These are phyloP conservation scores for Pandion haliaetus DNA, from an alignment of 2,113 vertebrate genomes.

Conservation along the genomic window DNA sequence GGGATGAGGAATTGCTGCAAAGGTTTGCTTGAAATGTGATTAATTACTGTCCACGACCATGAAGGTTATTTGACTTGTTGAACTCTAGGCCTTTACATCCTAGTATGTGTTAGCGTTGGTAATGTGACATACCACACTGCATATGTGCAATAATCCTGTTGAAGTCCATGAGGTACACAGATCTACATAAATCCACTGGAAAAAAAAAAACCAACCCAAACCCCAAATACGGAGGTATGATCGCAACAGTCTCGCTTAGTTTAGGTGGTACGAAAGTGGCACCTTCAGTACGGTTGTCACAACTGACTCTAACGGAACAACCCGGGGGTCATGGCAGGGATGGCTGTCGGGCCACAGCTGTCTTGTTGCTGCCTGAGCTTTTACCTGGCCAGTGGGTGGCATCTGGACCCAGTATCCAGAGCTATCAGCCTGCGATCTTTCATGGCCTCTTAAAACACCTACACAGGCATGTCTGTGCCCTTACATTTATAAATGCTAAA, in stretches of 20 bases:
- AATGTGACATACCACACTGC: not conserved
- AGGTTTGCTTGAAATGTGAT: not conserved
- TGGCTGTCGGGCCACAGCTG: not conserved
- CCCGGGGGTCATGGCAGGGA: fast-evolving
- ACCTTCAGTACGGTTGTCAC: not conserved
- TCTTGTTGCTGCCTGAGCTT: not conserved
- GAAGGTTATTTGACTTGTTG: not conserved
- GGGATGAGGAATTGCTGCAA: not conserved
- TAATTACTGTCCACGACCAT: fast-evolving
- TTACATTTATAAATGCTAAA: not conserved
- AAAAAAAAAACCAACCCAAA: not conserved
- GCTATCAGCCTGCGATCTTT: fast-evolving
- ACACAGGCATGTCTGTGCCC: fast-evolving
- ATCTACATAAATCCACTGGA: not conserved
- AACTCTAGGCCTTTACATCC: not conserved
- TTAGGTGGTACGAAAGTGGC: not conserved
- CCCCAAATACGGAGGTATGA: not conserved
- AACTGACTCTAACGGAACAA: fast-evolving
- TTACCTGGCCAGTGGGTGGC: not conserved
- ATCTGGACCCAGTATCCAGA: not conserved
- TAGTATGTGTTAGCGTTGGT: not conserved
- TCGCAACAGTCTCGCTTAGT: not conserved
- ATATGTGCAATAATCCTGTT: too few relatives aligned
- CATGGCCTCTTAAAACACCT: not conserved
- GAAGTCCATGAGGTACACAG: not conserved